Base-by-base conservation (phyloP, 2,113 vertebrate genomes). In the Dasyprocta punctata region DNA sequence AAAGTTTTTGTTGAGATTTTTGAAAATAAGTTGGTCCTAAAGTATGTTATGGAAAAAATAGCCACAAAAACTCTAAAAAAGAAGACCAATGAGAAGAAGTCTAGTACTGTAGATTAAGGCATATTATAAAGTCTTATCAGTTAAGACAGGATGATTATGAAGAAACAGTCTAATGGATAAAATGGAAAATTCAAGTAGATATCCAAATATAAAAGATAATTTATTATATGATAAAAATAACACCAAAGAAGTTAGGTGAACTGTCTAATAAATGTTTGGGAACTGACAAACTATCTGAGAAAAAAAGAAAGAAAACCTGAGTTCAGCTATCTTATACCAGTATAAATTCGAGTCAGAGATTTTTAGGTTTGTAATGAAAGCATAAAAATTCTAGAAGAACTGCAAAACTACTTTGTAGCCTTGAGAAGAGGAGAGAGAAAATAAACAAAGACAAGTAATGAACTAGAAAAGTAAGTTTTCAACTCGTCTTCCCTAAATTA, bases 341-440 rank as follows among this genome's bases (percentile, higher is more conserved):
- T 58, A 92, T 92, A 81, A 86, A 81, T 87, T 95, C 67, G 60
- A 26, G 22, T 41, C 92, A 85, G 69, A 58, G 52, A 73, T 65
- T 41, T 85, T 52, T n/a, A 78, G 52, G 78, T 92, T 86, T 81
- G n/a, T 60, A 86, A 54, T 77, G 30, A 86, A 86, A 85, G 33
- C 16, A 88, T 58, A 78, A 94, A 61, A 69, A 56, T 63, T 71
- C 7, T 80, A 49, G 11, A 91, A 85, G 78, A 94, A 56, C 8
- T 22, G 38, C 71, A 84, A 73, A 89, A 65, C 63, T 20, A 22
- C n/a, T 41, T 17, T 58, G 16, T 78, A 63, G 20, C 26, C n/a
- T 56, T 95, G 61, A 56, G 26, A 92, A 65, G 44, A 97, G 41
- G 14, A 44, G 38, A 36, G 20, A 28, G 73, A 41, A 73, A 41